These are phyloP conservation scores for Dufourea novaeangliae DNA, from an alignment of 1,140 invertebrate genomes.

Conservation along the genomic window DNA sequence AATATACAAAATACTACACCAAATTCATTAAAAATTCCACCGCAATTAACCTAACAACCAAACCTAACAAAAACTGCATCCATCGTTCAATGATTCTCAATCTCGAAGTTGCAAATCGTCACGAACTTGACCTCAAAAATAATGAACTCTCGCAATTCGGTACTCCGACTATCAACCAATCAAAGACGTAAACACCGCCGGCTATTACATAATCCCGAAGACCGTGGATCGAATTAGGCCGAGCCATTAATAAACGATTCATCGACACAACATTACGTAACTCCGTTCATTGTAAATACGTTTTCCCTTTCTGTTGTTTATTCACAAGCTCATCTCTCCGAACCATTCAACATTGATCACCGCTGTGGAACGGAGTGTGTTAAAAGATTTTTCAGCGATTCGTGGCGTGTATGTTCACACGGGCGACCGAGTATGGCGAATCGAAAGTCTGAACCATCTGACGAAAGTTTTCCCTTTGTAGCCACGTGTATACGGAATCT, in stretches of 20 bases:
- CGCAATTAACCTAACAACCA: no score
- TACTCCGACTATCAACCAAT: not conserved
- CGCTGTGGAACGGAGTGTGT: conserved; percentile 19
- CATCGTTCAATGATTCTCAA: no score
- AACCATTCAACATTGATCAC: conserved; percentile 37
- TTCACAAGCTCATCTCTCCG: not conserved
- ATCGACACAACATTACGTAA: conserved; percentile 20
- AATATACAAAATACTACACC: no score
- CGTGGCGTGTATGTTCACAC: not conserved
- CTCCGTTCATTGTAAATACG: not conserved
- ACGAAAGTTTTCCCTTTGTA: conserved; percentile 30
- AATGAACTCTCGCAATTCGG: not conserved
- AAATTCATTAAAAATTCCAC: no score
- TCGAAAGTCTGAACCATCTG: conserved; percentile 11
- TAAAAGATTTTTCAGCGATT: conserved; percentile 32
- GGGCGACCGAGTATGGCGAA: conserved; percentile 6
- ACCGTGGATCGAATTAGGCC: conserved; percentile 10
- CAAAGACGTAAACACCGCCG: not conserved
- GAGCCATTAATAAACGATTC: conserved; percentile 26
- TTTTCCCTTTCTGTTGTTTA: not conserved
- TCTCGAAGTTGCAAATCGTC: not conserved
- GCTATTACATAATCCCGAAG: not conserved
- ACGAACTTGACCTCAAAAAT: not conserved
- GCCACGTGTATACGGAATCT: not conserved
- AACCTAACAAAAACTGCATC: no score